These are phyloP conservation scores for Periophthalmus modestus DNA, from an alignment of 2,113 vertebrate species.

Conservation along the genomic window DNA sequence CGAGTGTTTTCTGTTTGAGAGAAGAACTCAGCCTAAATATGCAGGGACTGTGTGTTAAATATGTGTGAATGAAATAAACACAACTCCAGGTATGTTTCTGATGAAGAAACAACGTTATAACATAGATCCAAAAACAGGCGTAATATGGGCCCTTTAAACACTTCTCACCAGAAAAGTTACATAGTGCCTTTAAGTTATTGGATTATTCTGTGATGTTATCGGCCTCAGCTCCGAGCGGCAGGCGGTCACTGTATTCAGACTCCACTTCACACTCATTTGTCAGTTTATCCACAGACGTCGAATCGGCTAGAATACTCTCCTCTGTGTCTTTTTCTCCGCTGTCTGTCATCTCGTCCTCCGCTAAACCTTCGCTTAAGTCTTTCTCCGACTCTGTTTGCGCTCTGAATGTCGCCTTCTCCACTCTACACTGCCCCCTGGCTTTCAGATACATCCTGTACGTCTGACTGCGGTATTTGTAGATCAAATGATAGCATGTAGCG, in stretches of 20 bases:
- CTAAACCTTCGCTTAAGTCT: conserved; percentile 78
- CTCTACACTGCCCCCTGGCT: conserved; percentile 85
- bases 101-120: no score
- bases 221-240: conserved; percentile 92
- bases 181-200: conserved; percentile 52
- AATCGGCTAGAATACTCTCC: conserved; percentile 81
- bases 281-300: conserved; percentile 82
- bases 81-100: no score
- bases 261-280: conserved; percentile 88
- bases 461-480: conserved; percentile 92
- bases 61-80: no score
- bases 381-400: conserved; percentile 86
- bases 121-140: no score
- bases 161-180: no score
- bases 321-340: conserved; percentile 73
- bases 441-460: conserved; percentile 94
- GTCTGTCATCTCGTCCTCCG: conserved; percentile 63
- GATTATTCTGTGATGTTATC: conserved; percentile 87
- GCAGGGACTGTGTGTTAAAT: no score
- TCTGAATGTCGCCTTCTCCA: conserved; percentile 88
- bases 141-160: no score
- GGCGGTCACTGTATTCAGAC: conserved; percentile 91
- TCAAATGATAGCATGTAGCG: conserved; percentile 92
- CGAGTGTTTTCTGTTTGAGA: no score
- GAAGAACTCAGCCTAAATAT: no score